A percentile compares a stretch with the other conserved stretches of the same genome.
Conservation (phyloP, 2,113 vertebrate genomes). For the Scopus umbretta region DNA sequence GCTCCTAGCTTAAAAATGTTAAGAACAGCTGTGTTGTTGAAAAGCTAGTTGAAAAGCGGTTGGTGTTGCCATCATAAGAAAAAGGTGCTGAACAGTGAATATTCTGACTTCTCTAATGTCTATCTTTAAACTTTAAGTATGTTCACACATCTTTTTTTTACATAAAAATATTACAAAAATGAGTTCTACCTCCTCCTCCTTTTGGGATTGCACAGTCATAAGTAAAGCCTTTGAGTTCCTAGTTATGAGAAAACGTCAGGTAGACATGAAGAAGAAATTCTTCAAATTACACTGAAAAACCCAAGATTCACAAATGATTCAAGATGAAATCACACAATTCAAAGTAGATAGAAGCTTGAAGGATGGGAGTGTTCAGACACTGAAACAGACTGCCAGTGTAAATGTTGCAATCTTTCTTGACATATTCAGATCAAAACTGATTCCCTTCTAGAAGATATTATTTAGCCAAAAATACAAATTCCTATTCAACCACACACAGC, state of each 20-base stretch:
- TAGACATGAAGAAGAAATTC: not conserved
- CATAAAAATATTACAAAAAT: not conserved
- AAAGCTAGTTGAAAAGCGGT: not conserved
- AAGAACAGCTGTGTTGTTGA: conserved; percentile 28
- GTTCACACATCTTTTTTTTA: not conserved
- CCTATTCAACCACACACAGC: not conserved
- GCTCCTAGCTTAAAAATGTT: conserved; percentile 25
- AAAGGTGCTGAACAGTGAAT: not conserved
- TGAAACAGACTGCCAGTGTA: not conserved
- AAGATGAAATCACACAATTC: not conserved
- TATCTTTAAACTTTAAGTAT: not conserved
- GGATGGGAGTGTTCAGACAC: not conserved
- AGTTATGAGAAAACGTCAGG: not conserved
- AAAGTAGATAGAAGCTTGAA: not conserved
- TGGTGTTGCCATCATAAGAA: not conserved
- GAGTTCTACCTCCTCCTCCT: not conserved
- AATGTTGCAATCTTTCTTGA: not conserved
- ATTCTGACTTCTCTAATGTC: not conserved
- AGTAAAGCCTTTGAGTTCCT: not conserved
- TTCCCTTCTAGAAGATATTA: not conserved
- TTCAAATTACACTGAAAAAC: not conserved
- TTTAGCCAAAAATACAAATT: not conserved
- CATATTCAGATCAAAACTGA: not conserved
- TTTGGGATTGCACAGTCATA: not conserved
- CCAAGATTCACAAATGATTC: not conserved